phyloP scores from a whole-genome alignment of 2,797 vertebrate genomes.

The Avahi laniger region DNA sequence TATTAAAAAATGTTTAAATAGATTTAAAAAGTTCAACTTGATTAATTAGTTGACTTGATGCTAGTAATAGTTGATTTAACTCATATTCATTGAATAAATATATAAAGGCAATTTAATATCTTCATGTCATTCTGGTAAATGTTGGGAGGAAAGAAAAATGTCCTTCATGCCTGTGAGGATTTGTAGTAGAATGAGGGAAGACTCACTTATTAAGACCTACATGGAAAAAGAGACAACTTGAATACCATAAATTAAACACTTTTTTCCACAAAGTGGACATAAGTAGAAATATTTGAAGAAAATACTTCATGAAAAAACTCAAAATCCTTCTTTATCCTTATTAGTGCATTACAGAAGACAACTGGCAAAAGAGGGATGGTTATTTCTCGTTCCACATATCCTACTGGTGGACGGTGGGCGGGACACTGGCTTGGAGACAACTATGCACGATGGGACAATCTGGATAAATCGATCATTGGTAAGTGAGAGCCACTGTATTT shows the following conservation, averaged over 20 bases:
- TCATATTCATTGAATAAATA: neutral
- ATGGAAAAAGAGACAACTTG: neutral
- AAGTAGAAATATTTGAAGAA: neutral
- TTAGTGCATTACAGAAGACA: constrained; percentile 86
- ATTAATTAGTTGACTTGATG: neutral
- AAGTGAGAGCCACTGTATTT: neutral
- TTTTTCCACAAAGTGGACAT: neutral
- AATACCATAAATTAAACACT: neutral
- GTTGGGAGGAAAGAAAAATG: neutral
- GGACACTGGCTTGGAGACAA: constrained; percentile 98
- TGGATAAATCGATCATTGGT: constrained; percentile 94
- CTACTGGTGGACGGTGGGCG: constrained; percentile 90
- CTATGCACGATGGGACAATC: constrained; percentile 88
- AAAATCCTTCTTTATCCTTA: neutral
- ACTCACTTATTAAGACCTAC: neutral
- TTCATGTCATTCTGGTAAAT: neutral
- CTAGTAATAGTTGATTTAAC: neutral
- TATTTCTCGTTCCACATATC: constrained; percentile 92
- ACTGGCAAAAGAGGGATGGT: constrained; percentile 91
- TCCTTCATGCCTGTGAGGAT: neutral
- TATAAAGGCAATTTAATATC: neutral
- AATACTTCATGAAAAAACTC: neutral
- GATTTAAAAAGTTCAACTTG: neutral
- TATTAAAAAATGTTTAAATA: neutral
- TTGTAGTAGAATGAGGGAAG: neutral